Evolutionary conservation across 1,140 invertebrate genomes (phyloP).

Genomic region (Colletes gigas): DNA sequence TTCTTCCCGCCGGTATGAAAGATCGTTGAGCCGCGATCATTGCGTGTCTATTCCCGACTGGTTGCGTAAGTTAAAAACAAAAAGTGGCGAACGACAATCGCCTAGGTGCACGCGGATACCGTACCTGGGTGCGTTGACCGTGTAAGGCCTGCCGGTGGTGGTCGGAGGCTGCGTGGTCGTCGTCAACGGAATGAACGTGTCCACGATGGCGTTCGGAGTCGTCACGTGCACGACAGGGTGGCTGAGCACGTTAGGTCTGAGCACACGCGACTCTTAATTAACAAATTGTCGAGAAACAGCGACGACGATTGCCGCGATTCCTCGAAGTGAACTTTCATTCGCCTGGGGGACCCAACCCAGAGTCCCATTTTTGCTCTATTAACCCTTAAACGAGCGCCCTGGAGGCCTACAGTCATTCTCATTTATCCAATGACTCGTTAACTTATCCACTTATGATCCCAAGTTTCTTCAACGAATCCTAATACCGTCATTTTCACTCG

Average conservation of each 20-base stretch:
- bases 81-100: background rate
- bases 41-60: no score
- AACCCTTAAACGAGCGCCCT: no score
- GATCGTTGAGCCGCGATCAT: background rate
- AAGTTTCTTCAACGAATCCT: no score
- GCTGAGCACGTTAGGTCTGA: constrained; percentile 74
- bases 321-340: background rate
- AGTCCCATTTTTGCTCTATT: no score
- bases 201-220: constrained; percentile 76
- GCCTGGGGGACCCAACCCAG: no score
- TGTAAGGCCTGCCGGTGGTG: constrained; percentile 74
- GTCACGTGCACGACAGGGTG: constrained; percentile 75
- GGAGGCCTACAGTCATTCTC: no score
- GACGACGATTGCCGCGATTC: background rate
- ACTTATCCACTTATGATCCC: no score
- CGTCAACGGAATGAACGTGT: constrained; percentile 74
- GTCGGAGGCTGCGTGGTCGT: constrained; percentile 73
- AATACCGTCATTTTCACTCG: no score
- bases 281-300: background rate
- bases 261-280: constrained; percentile 30
- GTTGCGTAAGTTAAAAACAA: constrained; percentile 3
- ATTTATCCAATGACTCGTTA: no score
- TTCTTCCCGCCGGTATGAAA: no score
- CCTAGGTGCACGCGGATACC: background rate
- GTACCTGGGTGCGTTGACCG: constrained; percentile 77